These are phyloP conservation scores for Albula goreensis DNA, from an alignment of 2,113 vertebrate genomes.

Conservation along the genomic window DNA sequence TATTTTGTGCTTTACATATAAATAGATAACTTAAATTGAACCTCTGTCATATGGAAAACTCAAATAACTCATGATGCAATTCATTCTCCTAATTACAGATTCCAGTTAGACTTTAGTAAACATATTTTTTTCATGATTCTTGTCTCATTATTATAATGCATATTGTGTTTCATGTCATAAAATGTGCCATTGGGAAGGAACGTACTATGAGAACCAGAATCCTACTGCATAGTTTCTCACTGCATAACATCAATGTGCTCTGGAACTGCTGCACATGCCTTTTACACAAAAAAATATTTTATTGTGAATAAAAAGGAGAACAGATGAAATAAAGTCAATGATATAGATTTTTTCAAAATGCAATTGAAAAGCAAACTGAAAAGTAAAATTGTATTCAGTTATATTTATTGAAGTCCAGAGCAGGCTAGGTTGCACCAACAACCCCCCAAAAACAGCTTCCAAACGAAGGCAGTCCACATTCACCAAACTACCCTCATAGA, in stretches of 20 bases:
- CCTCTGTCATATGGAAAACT: background rate
- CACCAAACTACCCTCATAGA: background rate
- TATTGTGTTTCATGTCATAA: background rate
- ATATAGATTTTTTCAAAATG: background rate
- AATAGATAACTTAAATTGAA: background rate
- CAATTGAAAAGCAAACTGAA: background rate
- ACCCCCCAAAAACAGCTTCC: background rate
- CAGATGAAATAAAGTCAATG: background rate
- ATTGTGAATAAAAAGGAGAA: background rate
- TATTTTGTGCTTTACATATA: background rate
- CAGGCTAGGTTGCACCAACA: background rate
- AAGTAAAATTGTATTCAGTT: background rate
- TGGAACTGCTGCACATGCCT: background rate
- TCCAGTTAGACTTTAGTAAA: background rate
- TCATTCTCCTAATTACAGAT: background rate
- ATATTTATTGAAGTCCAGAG: background rate
- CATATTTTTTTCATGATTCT: no score
- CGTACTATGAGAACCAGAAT: background rate
- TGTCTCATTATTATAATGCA: background rate
- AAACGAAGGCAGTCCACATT: background rate
- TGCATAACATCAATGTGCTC: background rate
- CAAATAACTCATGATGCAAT: background rate
- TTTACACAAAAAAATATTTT: background rate
- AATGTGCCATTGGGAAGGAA: background rate
- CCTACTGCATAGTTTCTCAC: background rate